phyloP scores from a whole-genome alignment of 1,140 invertebrate species.

The Samia ricini region DNA sequence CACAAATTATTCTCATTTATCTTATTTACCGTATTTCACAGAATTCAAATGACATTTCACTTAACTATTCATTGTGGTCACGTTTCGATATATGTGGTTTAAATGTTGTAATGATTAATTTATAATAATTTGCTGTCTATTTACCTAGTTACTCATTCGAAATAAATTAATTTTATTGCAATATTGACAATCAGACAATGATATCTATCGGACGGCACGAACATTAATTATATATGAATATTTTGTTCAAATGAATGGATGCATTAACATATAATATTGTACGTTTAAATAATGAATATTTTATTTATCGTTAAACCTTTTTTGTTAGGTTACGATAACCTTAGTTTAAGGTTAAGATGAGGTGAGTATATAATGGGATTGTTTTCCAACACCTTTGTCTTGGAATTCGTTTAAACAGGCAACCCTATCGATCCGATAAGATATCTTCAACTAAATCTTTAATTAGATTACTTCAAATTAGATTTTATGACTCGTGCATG shows the following conservation, averaged over 20 bases:
- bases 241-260: neutral
- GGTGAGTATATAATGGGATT: too few relatives aligned
- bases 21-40: too few relatives aligned
- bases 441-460: too few relatives aligned
- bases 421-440: too few relatives aligned
- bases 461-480: too few relatives aligned
- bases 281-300: neutral
- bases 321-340: too few relatives aligned
- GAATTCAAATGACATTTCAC: constrained; percentile 28
- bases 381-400: too few relatives aligned
- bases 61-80: constrained; percentile 29
- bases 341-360: too few relatives aligned
- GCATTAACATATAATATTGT: neutral
- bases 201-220: neutral
- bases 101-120: constrained; percentile 30
- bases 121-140: constrained; percentile 14
- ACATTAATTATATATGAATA: neutral
- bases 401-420: too few relatives aligned
- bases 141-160: constrained; percentile 22
- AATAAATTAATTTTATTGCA: constrained; percentile 17
- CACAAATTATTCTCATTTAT: too few relatives aligned
- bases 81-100: constrained; percentile 32
- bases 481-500: too few relatives aligned
- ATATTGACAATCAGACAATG: constrained; percentile 9
- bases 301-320: neutral